phyloP scores from a whole-genome alignment of 2,797 vertebrate species.

The Leuciscus waleckii region DNA sequence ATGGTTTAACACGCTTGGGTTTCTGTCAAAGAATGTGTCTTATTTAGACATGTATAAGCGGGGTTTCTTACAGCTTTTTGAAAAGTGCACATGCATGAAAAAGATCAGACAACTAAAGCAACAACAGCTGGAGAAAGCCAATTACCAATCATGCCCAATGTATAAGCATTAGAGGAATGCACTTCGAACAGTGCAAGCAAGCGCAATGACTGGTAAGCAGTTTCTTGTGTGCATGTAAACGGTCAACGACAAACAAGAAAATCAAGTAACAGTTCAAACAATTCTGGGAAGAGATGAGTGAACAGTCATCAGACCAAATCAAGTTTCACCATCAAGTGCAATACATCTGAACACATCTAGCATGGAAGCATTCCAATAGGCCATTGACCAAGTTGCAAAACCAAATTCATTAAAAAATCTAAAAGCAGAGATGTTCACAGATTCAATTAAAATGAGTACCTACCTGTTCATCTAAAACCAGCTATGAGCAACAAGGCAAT shows the following conservation, averaged over 20 bases:
- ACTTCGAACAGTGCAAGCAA: background rate
- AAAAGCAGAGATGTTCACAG: conserved; percentile 35
- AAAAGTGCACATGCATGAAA: conserved; percentile 24
- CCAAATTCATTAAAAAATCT: conserved; percentile 20
- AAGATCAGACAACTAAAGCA: conserved; percentile 32
- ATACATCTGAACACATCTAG: conserved; percentile 35
- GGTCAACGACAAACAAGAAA: background rate
- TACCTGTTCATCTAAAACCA: conserved; percentile 31
- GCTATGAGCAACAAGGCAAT: background rate
- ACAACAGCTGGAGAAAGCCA: background rate
- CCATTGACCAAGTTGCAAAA: conserved; percentile 13
- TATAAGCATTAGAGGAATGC: background rate
- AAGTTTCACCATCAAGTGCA: conserved; percentile 40
- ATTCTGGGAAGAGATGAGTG: conserved; percentile 32
- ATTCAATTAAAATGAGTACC: conserved; percentile 30
- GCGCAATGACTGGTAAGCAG: background rate
- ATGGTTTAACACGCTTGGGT: background rate
- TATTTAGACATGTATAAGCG: background rate
- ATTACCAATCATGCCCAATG: background rate
- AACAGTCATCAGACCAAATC: conserved; percentile 37
- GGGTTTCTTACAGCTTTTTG: background rate
- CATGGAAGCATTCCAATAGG: conserved; percentile 37
- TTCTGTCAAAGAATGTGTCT: background rate
- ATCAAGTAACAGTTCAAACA: conserved; percentile 1
- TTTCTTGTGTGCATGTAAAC: conserved; percentile 28